Base-by-base conservation (phyloP, 2,797 vertebrate species). In the Sebastes wilsoni region DNA sequence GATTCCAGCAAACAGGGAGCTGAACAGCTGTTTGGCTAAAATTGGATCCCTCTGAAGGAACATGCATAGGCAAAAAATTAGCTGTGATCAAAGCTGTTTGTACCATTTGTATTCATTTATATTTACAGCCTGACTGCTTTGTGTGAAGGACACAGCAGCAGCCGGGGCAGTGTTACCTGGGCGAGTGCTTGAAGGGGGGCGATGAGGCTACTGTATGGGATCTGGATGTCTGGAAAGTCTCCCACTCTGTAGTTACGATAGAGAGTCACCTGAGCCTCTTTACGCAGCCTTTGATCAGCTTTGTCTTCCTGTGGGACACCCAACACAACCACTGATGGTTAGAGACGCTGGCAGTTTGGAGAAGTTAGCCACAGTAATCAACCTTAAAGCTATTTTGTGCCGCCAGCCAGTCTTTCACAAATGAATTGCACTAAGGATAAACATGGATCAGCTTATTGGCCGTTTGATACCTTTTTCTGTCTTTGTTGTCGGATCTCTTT, bases 161-260 rank as follows among this genome's bases (percentile, higher is more conserved):
- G 2, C 16, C 2, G 38, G 0, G 4, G 14, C 59, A 59, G 28
- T 85, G 89, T 81, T 20, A 98, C 99, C 96, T 99, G 98, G 56
- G 99, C 98, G 9, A 99, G 95, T 5, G 97, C 98, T 84, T 99
- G 99, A 67, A 99, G 90, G 1, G 99, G 98, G 8, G 96, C 92
- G 72, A 99, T 98, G 72, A 99, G 95, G 85, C 95, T 97, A 87
- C 96, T 96, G 88, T 97, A 89, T 4, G 97, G 95, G 84, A 99
- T 99, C 95, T 99, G 97, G 91, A 99, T 96, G 85, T 99, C 99
- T 8, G 98, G 99, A 88, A 99, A 97, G 90, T 99, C 99, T 72
- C 99, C 99, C 8, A 96, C 93, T 56, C 99, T 95, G 93, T 99
- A 99, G 89, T 92, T 97, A 78, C 99, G 97, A 83, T 99, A 99